These are phyloP conservation scores for Tinea trinotella DNA, from an alignment of 2,888 invertebrate species.

Conservation along the genomic window DNA sequence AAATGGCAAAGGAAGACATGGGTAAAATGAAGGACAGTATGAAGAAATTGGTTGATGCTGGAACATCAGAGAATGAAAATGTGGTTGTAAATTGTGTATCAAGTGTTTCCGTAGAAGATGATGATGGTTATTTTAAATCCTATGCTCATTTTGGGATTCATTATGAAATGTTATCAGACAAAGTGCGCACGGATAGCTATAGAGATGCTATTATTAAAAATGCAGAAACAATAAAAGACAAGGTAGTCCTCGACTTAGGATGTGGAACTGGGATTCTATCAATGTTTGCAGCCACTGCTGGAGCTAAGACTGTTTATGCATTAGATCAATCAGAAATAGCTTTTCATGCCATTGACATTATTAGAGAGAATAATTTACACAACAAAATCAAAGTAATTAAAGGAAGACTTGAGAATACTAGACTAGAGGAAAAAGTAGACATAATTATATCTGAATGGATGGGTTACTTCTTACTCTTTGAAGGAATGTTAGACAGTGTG, in stretches of 20 bases:
- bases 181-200: constrained; percentile 89
- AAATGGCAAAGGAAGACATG: constrained; percentile 74
- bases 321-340: constrained; percentile 97
- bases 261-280: constrained; percentile 98
- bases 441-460: constrained; percentile 98
- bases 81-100: constrained; percentile 46
- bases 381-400: constrained; percentile 83
- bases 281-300: constrained; percentile 97
- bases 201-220: constrained; percentile 87
- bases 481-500: constrained; percentile 96
- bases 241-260: constrained; percentile 94
- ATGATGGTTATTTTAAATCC: constrained; percentile 85
- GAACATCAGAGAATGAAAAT: constrained; percentile 27
- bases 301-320: constrained; percentile 91
- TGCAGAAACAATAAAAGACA: constrained; percentile 76
- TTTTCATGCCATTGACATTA: constrained; percentile 95
- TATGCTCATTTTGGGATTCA: constrained; percentile 95
- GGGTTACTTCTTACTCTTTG: constrained; percentile 97
- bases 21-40: constrained; percentile 74
- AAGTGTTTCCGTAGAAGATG: constrained; percentile 74
- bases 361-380: constrained; percentile 85
- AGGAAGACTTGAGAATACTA: constrained; percentile 88
- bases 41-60: constrained; percentile 64
- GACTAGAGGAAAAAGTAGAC: constrained; percentile 86
- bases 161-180: constrained; percentile 94